Conservation (phyloP, 2,888 invertebrate genomes). For the Acronicta psi region DNA sequence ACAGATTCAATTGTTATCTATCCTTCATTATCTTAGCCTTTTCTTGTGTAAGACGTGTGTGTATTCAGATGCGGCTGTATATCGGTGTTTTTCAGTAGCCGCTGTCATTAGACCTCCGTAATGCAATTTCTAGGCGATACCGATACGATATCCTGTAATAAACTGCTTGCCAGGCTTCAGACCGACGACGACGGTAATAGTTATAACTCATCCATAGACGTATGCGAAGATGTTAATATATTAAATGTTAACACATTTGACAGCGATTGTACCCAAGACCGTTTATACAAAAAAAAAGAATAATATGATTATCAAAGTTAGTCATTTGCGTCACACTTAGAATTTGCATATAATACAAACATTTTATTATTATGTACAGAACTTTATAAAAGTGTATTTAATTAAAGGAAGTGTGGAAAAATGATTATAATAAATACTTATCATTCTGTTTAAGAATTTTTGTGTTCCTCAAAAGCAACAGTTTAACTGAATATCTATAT, state of each 20-base stretch:
- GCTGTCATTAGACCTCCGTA: too few species aligned
- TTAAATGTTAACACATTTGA: constrained; percentile 9
- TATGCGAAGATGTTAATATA: neutral
- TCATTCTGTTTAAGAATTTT: neutral
- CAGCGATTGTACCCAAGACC: constrained; percentile 37
- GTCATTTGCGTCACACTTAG: constrained; percentile 3
- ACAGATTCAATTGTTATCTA: too few species aligned
- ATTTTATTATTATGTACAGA: neutral
- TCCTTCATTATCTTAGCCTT: too few species aligned
- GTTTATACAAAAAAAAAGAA: neutral
- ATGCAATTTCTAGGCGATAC: too few species aligned
- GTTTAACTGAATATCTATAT: neutral
- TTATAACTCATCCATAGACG: too few species aligned
- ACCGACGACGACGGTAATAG: too few species aligned
- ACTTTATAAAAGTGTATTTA: neutral
- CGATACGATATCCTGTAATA: too few species aligned
- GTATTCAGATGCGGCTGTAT: too few species aligned
- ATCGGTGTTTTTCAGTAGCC: too few species aligned
- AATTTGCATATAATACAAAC: neutral
- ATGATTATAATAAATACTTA: neutral
- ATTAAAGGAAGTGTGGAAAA: neutral
- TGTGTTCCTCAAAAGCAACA: too few species aligned
- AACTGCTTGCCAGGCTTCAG: too few species aligned
- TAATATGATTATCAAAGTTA: neutral
- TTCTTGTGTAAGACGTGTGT: too few species aligned